Percentiles rank a stretch among this genome's conserved stretches.
Evolutionary conservation across 2,888 invertebrate species (phyloP).

Genomic region (Steinernema carpocapsae): DNA sequence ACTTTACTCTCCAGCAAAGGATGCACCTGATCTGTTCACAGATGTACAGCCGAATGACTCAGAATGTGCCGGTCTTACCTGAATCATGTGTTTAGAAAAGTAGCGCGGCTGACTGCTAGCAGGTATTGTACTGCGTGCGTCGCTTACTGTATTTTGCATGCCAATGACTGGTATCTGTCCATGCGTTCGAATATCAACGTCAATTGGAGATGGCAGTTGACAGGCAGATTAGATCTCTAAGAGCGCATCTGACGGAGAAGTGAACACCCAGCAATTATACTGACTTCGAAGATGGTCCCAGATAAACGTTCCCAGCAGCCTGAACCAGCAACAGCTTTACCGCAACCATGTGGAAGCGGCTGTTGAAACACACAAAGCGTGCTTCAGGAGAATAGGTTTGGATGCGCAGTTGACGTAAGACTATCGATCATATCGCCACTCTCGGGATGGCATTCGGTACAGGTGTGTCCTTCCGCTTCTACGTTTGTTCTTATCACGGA

Average conservation of each 20-base stretch:
- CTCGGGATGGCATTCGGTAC: constrained; percentile 19
- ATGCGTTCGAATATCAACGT: constrained; percentile 15
- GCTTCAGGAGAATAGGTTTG: constrained; percentile 1
- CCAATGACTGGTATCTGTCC: background rate
- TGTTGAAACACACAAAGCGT: background rate
- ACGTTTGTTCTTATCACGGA: constrained; percentile 17
- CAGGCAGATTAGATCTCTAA: constrained; percentile 32
- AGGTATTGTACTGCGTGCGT: background rate
- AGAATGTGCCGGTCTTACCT: no score
- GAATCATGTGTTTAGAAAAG: no score
- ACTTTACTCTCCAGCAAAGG: no score
- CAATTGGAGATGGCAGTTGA: constrained; percentile 30
- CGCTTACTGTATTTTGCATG: background rate
- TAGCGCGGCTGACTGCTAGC: no score
- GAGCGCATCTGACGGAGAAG: constrained; percentile 30
- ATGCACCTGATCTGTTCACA: no score
- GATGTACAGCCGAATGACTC: no score
- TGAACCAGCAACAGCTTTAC: background rate
- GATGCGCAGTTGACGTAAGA: constrained; percentile 17
- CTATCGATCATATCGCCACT: constrained; percentile 22
- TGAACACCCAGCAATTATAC: constrained; percentile 33
- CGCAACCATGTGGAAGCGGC: constrained; percentile 8
- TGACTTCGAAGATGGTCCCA: constrained; percentile 16
- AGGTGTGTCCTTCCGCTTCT: constrained; percentile 6
- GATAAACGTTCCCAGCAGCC: constrained; percentile 15